Conservation (phyloP, 2,113 vertebrate genomes). For the Heterocephalus glaber region DNA sequence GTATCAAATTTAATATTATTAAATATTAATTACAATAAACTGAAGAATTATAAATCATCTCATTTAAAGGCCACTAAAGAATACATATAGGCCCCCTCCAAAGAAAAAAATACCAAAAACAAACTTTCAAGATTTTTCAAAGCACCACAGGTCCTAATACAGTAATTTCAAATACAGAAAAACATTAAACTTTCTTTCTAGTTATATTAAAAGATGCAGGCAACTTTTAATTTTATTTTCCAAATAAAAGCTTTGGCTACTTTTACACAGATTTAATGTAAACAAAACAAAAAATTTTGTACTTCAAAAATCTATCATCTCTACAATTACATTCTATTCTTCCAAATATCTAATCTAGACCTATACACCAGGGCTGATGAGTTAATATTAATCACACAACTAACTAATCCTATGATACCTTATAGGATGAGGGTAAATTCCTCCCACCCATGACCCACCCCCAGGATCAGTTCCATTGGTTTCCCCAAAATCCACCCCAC, state of each 20-base stretch:
- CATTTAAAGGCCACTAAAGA: slow-evolving; percentile 65
- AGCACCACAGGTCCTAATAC: background rate
- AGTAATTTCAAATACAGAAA: background rate
- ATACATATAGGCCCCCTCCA: background rate
- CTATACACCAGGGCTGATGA: slow-evolving; percentile 76
- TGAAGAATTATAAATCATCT: slow-evolving; percentile 48
- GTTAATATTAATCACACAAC: slow-evolving; percentile 63
- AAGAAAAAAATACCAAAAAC: background rate
- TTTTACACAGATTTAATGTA: slow-evolving; percentile 55
- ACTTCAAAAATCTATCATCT: slow-evolving; percentile 18
- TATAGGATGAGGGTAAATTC: slow-evolving; percentile 64
- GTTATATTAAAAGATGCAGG: background rate
- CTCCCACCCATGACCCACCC: slow-evolving; percentile 47
- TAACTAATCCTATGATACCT: slow-evolving; percentile 78
- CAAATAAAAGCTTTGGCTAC: slow-evolving; percentile 36
- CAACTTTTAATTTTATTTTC: slow-evolving; percentile 61
- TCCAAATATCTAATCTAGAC: slow-evolving; percentile 45
- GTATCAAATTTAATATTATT: background rate
- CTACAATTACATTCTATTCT: slow-evolving; percentile 38
- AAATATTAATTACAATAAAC: slow-evolving; percentile 78
- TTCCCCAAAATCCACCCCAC: slow-evolving; percentile 1
- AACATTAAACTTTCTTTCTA: background rate
- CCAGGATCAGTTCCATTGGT: background rate
- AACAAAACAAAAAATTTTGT: slow-evolving; percentile 52
- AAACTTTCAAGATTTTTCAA: slow-evolving; percentile 1